phyloP scores from a whole-genome alignment of 2,797 vertebrate species.

The Chromobotia macracanthus region DNA sequence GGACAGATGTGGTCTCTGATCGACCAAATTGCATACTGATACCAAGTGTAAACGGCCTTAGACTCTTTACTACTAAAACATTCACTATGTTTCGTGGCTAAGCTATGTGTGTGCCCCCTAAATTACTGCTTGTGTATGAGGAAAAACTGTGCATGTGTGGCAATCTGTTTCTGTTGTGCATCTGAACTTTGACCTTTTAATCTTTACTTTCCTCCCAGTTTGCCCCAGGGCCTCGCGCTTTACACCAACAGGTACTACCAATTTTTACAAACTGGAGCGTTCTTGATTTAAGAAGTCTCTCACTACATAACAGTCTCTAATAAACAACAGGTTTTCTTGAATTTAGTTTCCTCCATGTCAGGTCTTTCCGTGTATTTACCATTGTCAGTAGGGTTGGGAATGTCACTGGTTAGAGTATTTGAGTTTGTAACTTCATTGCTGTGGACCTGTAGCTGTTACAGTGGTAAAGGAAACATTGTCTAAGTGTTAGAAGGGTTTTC shows the following conservation, averaged over 20 bases:
- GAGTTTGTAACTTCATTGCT: too few relatives aligned
- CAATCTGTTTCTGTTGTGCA: slow-evolving; percentile 40
- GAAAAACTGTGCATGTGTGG: slow-evolving; percentile 31
- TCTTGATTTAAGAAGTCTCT: background rate
- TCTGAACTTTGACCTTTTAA: slow-evolving; percentile 69
- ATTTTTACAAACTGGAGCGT: slow-evolving; percentile 49
- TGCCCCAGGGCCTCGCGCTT: slow-evolving; percentile 90
- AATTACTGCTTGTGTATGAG: slow-evolving; percentile 31
- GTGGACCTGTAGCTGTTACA: background rate
- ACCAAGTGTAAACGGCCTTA: too few relatives aligned
- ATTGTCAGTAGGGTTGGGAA: slow-evolving; percentile 14
- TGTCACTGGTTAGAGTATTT: too few relatives aligned
- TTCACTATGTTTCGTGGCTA: slow-evolving; percentile 35
- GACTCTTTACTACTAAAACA: background rate
- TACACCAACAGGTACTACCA: slow-evolving; percentile 93
- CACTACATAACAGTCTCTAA: background rate
- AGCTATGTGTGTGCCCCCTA: slow-evolving; percentile 21
- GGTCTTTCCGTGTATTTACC: background rate
- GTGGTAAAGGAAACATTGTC: background rate
- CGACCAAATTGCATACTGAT: too few relatives aligned
- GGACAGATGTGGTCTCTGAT: too few relatives aligned
- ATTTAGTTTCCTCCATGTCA: background rate
- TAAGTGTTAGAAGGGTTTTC: background rate
- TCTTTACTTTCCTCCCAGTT: slow-evolving; percentile 84
- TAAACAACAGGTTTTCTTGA: background rate